phyloP scores from a whole-genome alignment of 2,113 vertebrate genomes.

The Lepisosteus osseus region DNA sequence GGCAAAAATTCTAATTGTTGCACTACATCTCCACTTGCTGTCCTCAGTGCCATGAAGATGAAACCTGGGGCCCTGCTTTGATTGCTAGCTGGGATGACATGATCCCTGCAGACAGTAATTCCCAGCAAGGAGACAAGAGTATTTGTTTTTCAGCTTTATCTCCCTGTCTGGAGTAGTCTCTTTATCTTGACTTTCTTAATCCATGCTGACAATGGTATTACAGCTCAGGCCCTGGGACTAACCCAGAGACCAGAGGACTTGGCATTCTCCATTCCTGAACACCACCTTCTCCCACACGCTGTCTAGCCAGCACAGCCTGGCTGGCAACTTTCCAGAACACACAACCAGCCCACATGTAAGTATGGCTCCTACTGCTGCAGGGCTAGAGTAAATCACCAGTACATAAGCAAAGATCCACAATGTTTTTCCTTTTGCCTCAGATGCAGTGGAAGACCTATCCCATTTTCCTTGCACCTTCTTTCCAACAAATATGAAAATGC shows the following conservation, averaged over 20 bases:
- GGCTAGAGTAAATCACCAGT: neutral
- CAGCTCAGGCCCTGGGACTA: slow-evolving; percentile 12
- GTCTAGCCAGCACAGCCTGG: neutral
- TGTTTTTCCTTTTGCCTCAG: neutral
- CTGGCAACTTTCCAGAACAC: slow-evolving; percentile 8
- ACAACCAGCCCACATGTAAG: neutral
- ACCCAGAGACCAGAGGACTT: slow-evolving; percentile 7
- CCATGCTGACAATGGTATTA: slow-evolving; percentile 17
- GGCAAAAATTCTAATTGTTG: no score
- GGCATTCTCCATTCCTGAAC: neutral
- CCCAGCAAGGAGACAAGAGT: slow-evolving; percentile 16
- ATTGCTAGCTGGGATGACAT: neutral
- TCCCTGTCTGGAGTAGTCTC: slow-evolving; percentile 18
- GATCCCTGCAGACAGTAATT: neutral
- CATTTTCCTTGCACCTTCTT: no score
- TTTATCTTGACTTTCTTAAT: slow-evolving; percentile 15
- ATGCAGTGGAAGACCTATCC: neutral
- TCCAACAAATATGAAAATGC: no score
- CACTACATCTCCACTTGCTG: no score
- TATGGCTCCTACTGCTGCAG: neutral
- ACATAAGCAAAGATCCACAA: neutral
- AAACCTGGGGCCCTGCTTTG: neutral
- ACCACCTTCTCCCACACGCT: neutral
- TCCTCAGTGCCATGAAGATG: neutral
- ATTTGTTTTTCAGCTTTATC: slow-evolving; percentile 20